Base-by-base conservation (phyloP, 2,113 vertebrate genomes). In the Typhlomys cinereus region DNA sequence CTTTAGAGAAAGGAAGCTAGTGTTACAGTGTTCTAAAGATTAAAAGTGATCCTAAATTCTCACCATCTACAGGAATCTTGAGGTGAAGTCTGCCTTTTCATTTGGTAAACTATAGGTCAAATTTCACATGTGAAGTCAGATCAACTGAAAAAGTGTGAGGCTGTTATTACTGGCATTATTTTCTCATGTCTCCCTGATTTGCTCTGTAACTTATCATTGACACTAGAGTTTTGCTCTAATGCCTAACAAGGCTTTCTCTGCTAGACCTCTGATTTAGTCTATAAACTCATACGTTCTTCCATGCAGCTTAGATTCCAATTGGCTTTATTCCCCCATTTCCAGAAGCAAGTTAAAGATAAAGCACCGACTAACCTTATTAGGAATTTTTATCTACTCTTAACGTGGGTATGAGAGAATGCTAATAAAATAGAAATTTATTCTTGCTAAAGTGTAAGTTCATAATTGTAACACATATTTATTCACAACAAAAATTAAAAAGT, bases 401-500 rank as follows among this genome's bases (percentile, higher is more conserved):
- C 5, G 71, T 84, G 25, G 57, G 80, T 17, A 29, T 52, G 18
- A 92, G 67, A 67, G 29, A 64, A 23, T 66, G 44, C 20, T 61
- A 82, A 90, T 29, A 90, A 88, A 83, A 88, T 10, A 71, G 75
- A 82, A 92, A 71, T 5, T 14, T 61, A 73, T 39, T 57, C 57
- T 75, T 82, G 18, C 52, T 91, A 81, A 93, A 85, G 59, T 85
- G 13, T 12, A 91, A 81, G 85, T 46, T 93, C 74, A 85, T 13
- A 50, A 74, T n/a, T 85, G 70, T 71, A 61, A 0, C 74, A 41
- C 5, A 39, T 61, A 46, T 61, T 8, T 59, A 34, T 61, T 67
- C 44, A 62, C 1, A 85, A 52, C 20, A 52, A 66, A 14, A 80
- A 31, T 18, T 79, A 74, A 29, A 94, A 82, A 85, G 39, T 62